Evolutionary conservation across 1,140 invertebrate genomes (phyloP).

Genomic region (Drosophila melanogaster): Release_6_plus_ISO1_MT NT_033777.3:8215501-8216000

Average conservation of each 20-base stretch:
- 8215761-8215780: conserved; percentile 47
- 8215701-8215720: conserved; percentile 68
- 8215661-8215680: conserved; percentile 9
- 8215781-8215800: conserved; percentile 66
- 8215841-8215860: conserved; percentile 46
- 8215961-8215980: conserved; percentile 50
- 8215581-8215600: conserved; percentile 63
- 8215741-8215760: conserved; percentile 58
- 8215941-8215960: conserved; percentile 31
- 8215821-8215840: conserved; percentile 67
- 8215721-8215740: conserved; percentile 76
- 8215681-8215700: conserved; percentile 56
- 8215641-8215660: conserved; percentile 29
- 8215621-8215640: not conserved
- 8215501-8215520: conserved; percentile 13
- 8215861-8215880: conserved; percentile 16
- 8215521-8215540: conserved; percentile 74
- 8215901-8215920: not conserved
- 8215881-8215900: conserved; percentile 10
- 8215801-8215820: conserved; percentile 60
- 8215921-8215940: conserved; percentile 36
- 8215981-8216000: conserved; percentile 26
- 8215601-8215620: conserved; percentile 24
- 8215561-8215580: conserved; percentile 75
- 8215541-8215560: conserved; percentile 83